Evolutionary conservation across 2,797 vertebrate species (phyloP).

Genomic region (Botia almorhae): DNA sequence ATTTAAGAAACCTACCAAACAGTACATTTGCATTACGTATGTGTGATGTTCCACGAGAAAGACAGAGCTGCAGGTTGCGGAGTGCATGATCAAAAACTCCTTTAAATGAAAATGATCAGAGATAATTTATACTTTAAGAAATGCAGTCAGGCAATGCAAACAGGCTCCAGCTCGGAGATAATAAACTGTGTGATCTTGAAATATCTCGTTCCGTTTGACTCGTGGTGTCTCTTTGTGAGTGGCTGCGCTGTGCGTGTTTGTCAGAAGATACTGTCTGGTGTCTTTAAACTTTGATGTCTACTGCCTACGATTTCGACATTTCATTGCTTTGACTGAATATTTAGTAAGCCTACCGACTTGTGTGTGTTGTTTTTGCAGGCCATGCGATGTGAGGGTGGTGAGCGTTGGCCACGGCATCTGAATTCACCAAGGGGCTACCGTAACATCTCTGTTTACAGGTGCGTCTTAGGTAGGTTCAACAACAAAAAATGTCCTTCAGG

Average conservation of each 20-base stretch:
- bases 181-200: conserved; percentile 30
- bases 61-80: conserved; percentile 18
- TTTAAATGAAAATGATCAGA: conserved; percentile 34
- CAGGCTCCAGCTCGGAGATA: conserved; percentile 20
- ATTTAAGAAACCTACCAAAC: conserved; percentile 17
- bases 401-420: background rate
- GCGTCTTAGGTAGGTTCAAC: background rate
- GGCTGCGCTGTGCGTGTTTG: conserved; percentile 9
- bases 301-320: conserved; percentile 6
- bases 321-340: background rate
- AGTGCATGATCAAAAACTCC: conserved; percentile 31
- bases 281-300: background rate
- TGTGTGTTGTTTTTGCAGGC: background rate
- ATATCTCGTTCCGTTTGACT: conserved; percentile 32
- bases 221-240: conserved; percentile 6
- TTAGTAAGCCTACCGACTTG: background rate
- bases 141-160: conserved; percentile 30
- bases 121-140: conserved; percentile 33
- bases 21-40: background rate
- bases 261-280: conserved; percentile 13
- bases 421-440: background rate
- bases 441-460: background rate
- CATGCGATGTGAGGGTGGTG: background rate
- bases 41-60: conserved; percentile 9
- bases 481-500: conserved; percentile 5